Evolutionary conservation across 2,888 invertebrate species (phyloP).

Genomic region (Microctonus hyperodae): DNA sequence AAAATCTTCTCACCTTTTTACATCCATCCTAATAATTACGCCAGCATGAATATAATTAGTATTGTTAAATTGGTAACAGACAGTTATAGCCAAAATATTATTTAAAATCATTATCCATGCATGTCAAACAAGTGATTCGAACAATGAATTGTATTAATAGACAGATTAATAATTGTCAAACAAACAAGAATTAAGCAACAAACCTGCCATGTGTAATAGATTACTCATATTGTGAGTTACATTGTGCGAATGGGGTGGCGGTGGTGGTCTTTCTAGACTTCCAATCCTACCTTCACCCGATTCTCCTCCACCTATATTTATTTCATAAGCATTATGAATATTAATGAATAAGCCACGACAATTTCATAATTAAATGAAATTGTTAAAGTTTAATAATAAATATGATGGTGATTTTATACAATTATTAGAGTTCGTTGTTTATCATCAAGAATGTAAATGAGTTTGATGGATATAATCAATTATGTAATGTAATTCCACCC

Average conservation of each 20-base stretch:
- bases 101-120: not conserved
- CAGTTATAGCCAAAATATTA: not conserved
- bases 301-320: conserved; percentile 64
- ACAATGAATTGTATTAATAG: not conserved
- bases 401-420: not conserved
- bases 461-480: not conserved
- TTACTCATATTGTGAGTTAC: conserved; percentile 71
- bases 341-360: not conserved
- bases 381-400: not conserved
- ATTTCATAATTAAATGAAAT: not conserved
- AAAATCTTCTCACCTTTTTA: conserved; percentile 57
- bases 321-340: conserved; percentile 4
- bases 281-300: conserved; percentile 65
- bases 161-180: not conserved
- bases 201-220: conserved; percentile 86
- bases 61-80: not conserved
- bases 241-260: conserved; percentile 72
- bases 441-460: not conserved
- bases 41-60: conserved; percentile 25
- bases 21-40: conserved; percentile 62
- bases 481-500: not conserved
- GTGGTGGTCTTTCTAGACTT: conserved; percentile 74
- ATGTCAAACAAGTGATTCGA: not conserved
- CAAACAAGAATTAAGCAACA: conserved; percentile 46
- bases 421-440: not conserved